Evolutionary conservation across 2,888 invertebrate genomes (phyloP).

Genomic region (Papilio elwesi): DNA sequence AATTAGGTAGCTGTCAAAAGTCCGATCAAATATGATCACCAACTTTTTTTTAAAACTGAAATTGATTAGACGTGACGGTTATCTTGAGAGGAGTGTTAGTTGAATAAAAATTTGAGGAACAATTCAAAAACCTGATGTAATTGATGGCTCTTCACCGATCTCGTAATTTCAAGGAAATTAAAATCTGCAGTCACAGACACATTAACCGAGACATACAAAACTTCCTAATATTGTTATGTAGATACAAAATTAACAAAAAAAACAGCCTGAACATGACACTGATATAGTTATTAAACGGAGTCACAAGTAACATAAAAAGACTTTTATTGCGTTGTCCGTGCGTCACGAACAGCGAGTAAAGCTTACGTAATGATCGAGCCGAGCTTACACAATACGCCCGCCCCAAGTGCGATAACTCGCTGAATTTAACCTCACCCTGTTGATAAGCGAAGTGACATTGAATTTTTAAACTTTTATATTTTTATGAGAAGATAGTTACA

Average conservation of each 20-base stretch:
- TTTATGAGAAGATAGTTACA: not conserved
- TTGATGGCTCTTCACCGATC: too few relatives aligned
- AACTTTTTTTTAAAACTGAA: too few relatives aligned
- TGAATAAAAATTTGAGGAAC: too few relatives aligned
- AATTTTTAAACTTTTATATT: not conserved
- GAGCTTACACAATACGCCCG: constrained; percentile 22
- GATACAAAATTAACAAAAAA: not conserved
- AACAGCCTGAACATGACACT: not conserved
- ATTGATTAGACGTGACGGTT: too few relatives aligned
- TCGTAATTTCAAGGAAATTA: too few relatives aligned
- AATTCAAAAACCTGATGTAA: too few relatives aligned
- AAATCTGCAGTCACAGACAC: too few relatives aligned
- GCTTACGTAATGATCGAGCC: constrained; percentile 27
- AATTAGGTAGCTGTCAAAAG: too few relatives aligned
- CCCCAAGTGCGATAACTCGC: constrained; percentile 2
- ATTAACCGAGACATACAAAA: not conserved
- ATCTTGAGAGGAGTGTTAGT: too few relatives aligned
- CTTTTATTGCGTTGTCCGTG: constrained; percentile 17
- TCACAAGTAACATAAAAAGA: constrained; percentile 28
- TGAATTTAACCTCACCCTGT: constrained; percentile 1
- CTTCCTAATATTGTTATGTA: not conserved
- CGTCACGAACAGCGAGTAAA: constrained; percentile 28
- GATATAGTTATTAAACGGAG: not conserved
- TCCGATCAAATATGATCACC: too few relatives aligned
- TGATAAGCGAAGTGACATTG: constrained; percentile 19